Evolutionary conservation across 2,797 vertebrate species (phyloP), one percentile per base, ranked within the genome.

Genomic region (Zenarchopterus dispar): DNA sequence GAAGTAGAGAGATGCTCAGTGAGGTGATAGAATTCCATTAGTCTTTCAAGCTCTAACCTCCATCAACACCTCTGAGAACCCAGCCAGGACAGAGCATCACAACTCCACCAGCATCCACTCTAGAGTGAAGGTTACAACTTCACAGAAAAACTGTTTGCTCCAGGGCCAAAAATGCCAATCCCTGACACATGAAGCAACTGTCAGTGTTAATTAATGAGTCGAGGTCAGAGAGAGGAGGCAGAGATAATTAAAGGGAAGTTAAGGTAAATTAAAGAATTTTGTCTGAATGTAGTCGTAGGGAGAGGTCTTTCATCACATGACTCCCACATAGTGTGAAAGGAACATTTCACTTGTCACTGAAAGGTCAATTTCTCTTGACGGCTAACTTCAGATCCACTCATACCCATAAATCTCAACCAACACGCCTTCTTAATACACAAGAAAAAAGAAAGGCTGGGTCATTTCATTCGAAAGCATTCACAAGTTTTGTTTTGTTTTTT

Each of bases 11-110:
- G 64, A 56, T 10, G 62, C 65, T 72, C 3, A 70, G 28, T 22
- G 62, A 78, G 21, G 74, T 9, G 43, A 73, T 22, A 41, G 53
- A 73, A 82, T 81, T 73, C 77, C 82, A 62, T 81, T 75, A 73
- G 73, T 77, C 62, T 58, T 69, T 54, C 66, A 65, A 63, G 3
- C 77, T 46, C 61, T 61, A 57, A 69, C 66, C 67, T 67, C 73
- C 67, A 65, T 77, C 64, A 70, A 75, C 75, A 75, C 80, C 77
- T 77, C 64, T 15, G 60, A 71, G 64, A 68, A 19, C 51, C 26
- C 62, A 49, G 55, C 55, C 8, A 65, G 52, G 57, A 56, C 1
- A 17, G 16, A 47, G 19, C 9, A 22, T 60, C 56, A 4, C 43
- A 24, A 17, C 66, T 58, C 31, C 21, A 61, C 55, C 17, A 24